Conservation (phyloP, 2,113 vertebrate genomes). For the Pygoscelis antarcticus region DNA sequence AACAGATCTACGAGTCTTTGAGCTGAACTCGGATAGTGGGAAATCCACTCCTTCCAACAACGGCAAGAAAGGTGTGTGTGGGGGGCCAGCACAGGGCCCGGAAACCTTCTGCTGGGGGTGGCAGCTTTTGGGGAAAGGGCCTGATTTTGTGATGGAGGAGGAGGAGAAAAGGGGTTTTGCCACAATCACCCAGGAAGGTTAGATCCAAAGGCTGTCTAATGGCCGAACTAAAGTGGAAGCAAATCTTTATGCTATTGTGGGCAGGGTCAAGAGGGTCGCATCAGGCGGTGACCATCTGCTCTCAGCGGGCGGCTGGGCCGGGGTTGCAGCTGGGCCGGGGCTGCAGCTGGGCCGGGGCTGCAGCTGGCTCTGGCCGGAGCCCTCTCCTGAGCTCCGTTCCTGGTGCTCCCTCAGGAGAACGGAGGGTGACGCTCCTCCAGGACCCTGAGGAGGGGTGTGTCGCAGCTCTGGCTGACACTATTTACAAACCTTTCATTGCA, state of each 20-base stretch:
- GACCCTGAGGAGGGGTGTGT: background rate
- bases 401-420: background rate
- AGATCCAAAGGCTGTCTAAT: background rate
- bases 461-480: background rate
- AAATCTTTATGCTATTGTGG: background rate
- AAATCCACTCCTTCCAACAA: slow-evolving; percentile 98
- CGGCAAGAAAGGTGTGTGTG: slow-evolving; percentile 90
- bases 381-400: background rate
- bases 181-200: background rate
- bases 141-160: accelerated
- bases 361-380: background rate
- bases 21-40: slow-evolving; percentile 96
- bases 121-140: background rate
- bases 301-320: background rate
- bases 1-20: slow-evolving; percentile 91
- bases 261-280: background rate
- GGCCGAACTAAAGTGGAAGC: background rate
- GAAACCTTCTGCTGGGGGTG: background rate
- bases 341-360: background rate
- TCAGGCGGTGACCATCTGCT: background rate
- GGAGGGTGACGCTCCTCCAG: background rate
- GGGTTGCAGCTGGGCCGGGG: background rate
- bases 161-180: background rate
- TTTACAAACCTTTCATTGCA: background rate
- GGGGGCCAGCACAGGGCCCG: background rate